Percentiles rank a stretch among this genome's conserved stretches.
Evolutionary conservation across 23 tunicate species (phyloP).

Genomic region (Ciona savignyi): DNA sequence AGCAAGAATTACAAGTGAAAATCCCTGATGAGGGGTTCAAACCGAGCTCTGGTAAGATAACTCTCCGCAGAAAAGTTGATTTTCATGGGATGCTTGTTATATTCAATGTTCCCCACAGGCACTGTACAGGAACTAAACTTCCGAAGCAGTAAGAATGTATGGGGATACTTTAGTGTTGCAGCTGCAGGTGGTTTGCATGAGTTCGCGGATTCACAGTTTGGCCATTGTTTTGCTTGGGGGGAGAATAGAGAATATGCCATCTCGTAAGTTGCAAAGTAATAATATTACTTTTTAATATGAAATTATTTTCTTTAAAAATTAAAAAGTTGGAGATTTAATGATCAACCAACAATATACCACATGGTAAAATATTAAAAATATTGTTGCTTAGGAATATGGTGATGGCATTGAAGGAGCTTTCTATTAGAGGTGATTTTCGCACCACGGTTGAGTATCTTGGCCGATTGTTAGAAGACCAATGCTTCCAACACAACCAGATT

Average conservation of each 20-base stretch:
- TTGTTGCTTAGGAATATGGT: slow-evolving; percentile 69
- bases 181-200: slow-evolving; percentile 97
- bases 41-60: slow-evolving; percentile 83
- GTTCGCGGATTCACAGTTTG: slow-evolving; percentile 97
- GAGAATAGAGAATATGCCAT: slow-evolving; percentile 94
- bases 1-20: slow-evolving; percentile 91
- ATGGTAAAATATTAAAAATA: neutral
- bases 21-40: slow-evolving; percentile 98
- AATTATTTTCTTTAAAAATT: no score
- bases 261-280: slow-evolving; percentile 39
- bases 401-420: slow-evolving; percentile 94
- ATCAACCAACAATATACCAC: no score
- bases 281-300: no score
- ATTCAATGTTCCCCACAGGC: slow-evolving; percentile 61
- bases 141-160: slow-evolving; percentile 96
- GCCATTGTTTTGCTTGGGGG: slow-evolving; percentile 99
- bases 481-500: slow-evolving; percentile 81
- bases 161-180: slow-evolving; percentile 98
- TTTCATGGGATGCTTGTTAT: no score
- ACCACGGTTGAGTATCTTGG: slow-evolving; percentile 95
- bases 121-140: slow-evolving; percentile 98
- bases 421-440: slow-evolving; percentile 96
- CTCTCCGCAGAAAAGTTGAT: no score
- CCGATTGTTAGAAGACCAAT: slow-evolving; percentile 63
- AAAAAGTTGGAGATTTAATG: no score